phyloP scores from a whole-genome alignment of 2,888 invertebrate genomes.

The Drosophila pseudotakahashii region DNA sequence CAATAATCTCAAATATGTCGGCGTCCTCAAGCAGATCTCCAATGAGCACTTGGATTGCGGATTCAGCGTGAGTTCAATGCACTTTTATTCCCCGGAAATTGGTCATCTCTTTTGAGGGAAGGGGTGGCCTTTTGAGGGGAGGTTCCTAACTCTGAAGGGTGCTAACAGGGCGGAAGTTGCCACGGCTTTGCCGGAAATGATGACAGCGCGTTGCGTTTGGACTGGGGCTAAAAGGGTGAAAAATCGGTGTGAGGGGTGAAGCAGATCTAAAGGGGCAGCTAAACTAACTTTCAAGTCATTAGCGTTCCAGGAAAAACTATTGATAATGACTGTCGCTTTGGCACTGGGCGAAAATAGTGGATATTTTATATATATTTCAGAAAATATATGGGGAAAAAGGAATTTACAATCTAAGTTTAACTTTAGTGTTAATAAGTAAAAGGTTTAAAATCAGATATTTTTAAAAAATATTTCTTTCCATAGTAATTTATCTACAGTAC shows the following conservation, averaged over 20 bases:
- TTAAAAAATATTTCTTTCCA: too few relatives aligned
- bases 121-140: not conserved
- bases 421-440: too few relatives aligned
- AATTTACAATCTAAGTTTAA: too few relatives aligned
- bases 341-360: constrained; percentile 1
- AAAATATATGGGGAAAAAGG: too few relatives aligned
- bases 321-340: constrained; percentile 36
- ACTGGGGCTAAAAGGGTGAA: not conserved
- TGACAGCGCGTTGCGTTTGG: constrained; percentile 32
- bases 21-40: constrained; percentile 92
- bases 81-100: constrained; percentile 60
- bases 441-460: too few relatives aligned
- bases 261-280: not conserved
- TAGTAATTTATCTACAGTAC: too few relatives aligned
- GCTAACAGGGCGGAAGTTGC: constrained; percentile 65
- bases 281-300: constrained; percentile 48
- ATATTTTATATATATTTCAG: not conserved
- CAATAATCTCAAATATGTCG: constrained; percentile 93
- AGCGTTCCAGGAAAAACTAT: constrained; percentile 43
- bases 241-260: not conserved
- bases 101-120: constrained; percentile 38
- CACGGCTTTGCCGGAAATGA: constrained; percentile 69
- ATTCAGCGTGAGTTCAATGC: constrained; percentile 70
- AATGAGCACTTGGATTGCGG: constrained; percentile 84
- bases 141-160: constrained; percentile 52